Percentiles rank a stretch among this genome's conserved stretches.
These are phyloP conservation scores for Phortica variegata DNA, from an alignment of 1,140 invertebrate genomes.

Conservation along the genomic window DNA sequence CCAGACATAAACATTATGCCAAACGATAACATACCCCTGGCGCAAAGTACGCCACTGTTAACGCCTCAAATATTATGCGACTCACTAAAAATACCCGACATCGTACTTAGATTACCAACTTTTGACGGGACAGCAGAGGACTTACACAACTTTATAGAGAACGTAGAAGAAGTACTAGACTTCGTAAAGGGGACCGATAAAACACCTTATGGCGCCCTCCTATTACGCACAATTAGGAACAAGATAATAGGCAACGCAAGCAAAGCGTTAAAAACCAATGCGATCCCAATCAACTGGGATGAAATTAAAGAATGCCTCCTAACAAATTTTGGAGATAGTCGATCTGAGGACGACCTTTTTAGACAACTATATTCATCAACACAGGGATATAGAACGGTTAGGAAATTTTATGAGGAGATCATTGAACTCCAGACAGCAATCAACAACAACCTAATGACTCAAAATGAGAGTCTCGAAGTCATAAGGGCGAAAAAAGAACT, in stretches of 20 bases:
- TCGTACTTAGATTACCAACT: too few species aligned
- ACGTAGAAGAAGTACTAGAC: constrained; percentile 10
- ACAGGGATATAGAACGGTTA: constrained; percentile 5
- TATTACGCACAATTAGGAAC: constrained; percentile 7
- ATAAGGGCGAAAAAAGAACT: constrained; percentile 2
- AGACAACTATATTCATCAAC: constrained; percentile 1
- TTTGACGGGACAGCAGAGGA: too few species aligned
- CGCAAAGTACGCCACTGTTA: too few species aligned
- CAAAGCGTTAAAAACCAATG: constrained; percentile 8
- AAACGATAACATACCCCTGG: too few species aligned
- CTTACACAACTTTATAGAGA: constrained; percentile 4
- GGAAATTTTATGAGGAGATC: constrained; percentile 9
- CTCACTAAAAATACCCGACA: too few species aligned
- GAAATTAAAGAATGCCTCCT: constrained; percentile 8
- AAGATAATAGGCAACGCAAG: constrained; percentile 2
- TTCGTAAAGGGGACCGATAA: constrained; percentile 1
- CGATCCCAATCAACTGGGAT: constrained; percentile 7
- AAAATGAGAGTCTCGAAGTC: not conserved
- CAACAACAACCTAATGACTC: constrained; percentile 1
- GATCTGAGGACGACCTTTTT: constrained; percentile 3
- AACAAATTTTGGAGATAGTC: constrained; percentile 1
- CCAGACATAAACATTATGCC: too few species aligned
- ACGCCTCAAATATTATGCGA: too few species aligned
- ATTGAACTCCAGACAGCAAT: constrained; percentile 9
- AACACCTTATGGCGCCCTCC: too few species aligned